phyloP scores from a whole-genome alignment of 1,140 invertebrate genomes.

The Homarus americanus region DNA sequence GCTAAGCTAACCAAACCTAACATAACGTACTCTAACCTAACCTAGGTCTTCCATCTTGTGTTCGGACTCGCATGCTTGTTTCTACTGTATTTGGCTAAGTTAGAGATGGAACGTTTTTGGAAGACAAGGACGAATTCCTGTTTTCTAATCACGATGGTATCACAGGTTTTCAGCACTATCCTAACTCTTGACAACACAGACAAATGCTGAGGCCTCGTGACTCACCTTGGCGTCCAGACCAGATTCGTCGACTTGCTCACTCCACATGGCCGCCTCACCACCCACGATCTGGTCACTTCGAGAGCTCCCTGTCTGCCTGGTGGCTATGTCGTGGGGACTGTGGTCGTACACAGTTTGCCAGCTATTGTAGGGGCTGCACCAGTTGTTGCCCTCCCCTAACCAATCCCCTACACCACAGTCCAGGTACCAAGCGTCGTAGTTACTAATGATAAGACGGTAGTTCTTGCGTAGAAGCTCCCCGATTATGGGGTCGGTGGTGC shows the following conservation, averaged over 20 bases:
- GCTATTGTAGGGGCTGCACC: constrained; percentile 91
- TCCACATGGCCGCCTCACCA: constrained; percentile 88
- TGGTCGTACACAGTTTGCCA: constrained; percentile 93
- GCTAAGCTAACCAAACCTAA: too few species aligned
- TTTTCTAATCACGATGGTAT: too few species aligned
- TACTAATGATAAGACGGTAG: constrained; percentile 88
- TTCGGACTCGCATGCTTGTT: too few species aligned
- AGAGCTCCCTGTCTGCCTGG: constrained; percentile 76
- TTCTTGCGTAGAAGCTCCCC: constrained; percentile 84
- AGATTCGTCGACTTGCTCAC: constrained; percentile 84
- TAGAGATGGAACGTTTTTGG: too few species aligned
- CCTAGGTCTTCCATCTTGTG: too few species aligned
- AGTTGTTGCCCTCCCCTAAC: constrained; percentile 80
- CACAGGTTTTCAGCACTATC: too few species aligned
- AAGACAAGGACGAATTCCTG: too few species aligned
- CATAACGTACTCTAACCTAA: too few species aligned
- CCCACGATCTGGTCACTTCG: constrained; percentile 82
- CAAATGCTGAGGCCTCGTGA: too few species aligned
- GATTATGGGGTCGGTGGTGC: constrained; percentile 81
- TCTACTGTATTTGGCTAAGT: too few species aligned
- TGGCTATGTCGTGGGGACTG: constrained; percentile 81
- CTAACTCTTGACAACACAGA: too few species aligned
- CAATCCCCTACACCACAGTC: constrained; percentile 87
- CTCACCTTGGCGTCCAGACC: constrained; percentile 61
- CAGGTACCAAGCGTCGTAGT: constrained; percentile 90